A percentile compares a stretch with the other conserved stretches of the same genome.
These are phyloP conservation scores for Oostethus manadensis DNA, from an alignment of 2,113 vertebrate genomes.

Conservation along the genomic window DNA sequence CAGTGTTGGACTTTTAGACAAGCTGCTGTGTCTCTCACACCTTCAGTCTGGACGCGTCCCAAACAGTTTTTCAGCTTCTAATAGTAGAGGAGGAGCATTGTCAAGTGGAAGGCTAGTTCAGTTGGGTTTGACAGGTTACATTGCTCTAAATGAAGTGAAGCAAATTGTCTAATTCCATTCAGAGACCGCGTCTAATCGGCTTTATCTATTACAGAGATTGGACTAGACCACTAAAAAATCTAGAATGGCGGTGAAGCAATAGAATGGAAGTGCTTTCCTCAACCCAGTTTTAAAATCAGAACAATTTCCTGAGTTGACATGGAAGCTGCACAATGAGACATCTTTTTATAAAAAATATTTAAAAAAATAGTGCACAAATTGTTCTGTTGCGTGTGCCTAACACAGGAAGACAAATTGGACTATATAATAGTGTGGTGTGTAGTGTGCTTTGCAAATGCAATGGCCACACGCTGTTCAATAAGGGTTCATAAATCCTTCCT, in stretches of 20 bases:
- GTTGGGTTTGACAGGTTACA: constrained; percentile 22
- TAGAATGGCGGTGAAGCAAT: constrained; percentile 34
- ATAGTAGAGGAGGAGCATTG: neutral
- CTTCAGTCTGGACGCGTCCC: neutral
- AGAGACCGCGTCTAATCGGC: constrained; percentile 42
- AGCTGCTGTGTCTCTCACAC: neutral
- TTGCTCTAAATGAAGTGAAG: constrained; percentile 37
- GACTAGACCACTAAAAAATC: constrained; percentile 51
- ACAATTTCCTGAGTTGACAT: constrained; percentile 21
- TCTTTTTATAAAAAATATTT: constrained; percentile 12
- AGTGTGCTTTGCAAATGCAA: constrained; percentile 16
- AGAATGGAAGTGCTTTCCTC: constrained; percentile 19
- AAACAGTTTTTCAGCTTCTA: constrained; percentile 1
- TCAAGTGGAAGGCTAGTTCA: constrained; percentile 10
- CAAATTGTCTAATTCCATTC: constrained; percentile 58
- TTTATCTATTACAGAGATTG: constrained; percentile 49
- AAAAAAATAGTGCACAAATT: constrained; percentile 17
- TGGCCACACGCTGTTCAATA: constrained; percentile 16
- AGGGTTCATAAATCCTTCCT: constrained; percentile 17
- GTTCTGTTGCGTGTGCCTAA: neutral
- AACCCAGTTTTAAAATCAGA: constrained; percentile 13
- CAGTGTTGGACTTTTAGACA: neutral
- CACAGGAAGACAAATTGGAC: constrained; percentile 8
- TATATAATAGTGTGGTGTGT: neutral
- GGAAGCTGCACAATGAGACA: neutral